Percentiles rank a stretch among this genome's conserved stretches.
Conservation (phyloP, 2,113 vertebrate genomes). For the Austrofundulus limnaeus region DNA sequence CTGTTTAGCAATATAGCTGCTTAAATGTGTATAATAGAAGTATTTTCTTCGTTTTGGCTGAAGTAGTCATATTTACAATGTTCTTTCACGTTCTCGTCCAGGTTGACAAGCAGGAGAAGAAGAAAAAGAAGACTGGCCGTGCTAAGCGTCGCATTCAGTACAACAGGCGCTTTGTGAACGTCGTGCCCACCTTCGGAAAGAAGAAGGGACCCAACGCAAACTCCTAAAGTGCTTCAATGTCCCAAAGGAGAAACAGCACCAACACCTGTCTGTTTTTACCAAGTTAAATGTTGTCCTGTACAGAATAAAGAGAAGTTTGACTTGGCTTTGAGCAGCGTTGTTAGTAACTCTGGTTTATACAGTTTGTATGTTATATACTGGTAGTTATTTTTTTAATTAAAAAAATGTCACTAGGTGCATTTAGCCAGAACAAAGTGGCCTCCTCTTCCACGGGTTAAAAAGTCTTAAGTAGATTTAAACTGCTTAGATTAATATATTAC, state of each 20-base stretch:
- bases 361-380: too few species aligned
- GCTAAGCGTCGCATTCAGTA: constrained; percentile 86
- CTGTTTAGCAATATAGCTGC: too few species aligned
- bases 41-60: not conserved
- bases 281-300: constrained; percentile 64
- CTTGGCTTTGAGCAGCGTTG: constrained; percentile 43
- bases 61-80: not conserved
- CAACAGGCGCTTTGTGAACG: constrained; percentile 83
- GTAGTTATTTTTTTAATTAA: too few species aligned
- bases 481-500: too few species aligned
- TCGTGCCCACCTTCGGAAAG: constrained; percentile 84
- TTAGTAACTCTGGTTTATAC: too few species aligned
- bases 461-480: too few species aligned
- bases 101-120: constrained; percentile 86
- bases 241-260: constrained; percentile 4
- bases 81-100: constrained; percentile 19
- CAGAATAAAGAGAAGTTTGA: constrained; percentile 74
- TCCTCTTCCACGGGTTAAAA: too few species aligned
- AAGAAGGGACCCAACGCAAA: constrained; percentile 86
- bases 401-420: too few species aligned
- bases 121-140: constrained; percentile 85
- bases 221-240: constrained; percentile 67
- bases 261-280: constrained; percentile 33
- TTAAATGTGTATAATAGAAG: too few species aligned
- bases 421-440: too few species aligned